phyloP scores from a whole-genome alignment of 2,888 invertebrate species.

The Lasiommata megera region DNA sequence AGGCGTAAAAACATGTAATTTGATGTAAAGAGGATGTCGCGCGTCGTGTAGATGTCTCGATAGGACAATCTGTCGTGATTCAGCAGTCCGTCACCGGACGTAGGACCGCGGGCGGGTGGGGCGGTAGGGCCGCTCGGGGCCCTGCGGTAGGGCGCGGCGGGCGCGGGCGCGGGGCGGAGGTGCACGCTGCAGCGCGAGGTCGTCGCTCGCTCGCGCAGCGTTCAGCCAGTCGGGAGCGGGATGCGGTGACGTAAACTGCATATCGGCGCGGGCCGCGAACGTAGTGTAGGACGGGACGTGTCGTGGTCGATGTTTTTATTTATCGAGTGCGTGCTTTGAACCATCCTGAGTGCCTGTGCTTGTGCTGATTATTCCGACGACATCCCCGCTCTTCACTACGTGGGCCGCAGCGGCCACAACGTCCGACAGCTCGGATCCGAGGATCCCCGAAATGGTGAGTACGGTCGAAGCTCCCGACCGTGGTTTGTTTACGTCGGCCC shows the following conservation, averaged over 20 bases:
- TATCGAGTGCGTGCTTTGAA: constrained; percentile 61
- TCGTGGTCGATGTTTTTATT: constrained; percentile 56
- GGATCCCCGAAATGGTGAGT: constrained; percentile 79
- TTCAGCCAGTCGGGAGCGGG: constrained; percentile 78
- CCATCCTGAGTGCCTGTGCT: constrained; percentile 63
- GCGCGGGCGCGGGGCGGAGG: constrained; percentile 53
- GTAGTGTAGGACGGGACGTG: constrained; percentile 79
- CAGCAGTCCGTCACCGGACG: constrained; percentile 63
- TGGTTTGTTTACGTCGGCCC: constrained; percentile 78
- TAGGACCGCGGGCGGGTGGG: constrained; percentile 53
- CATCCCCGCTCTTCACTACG: constrained; percentile 76
- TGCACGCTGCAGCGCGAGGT: constrained; percentile 79
- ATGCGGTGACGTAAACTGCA: constrained; percentile 82
- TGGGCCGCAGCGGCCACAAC: constrained; percentile 59
- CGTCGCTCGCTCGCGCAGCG: constrained; percentile 72
- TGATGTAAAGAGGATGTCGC: constrained; percentile 34
- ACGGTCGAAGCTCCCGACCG: constrained; percentile 77
- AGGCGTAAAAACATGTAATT: constrained; percentile 25
- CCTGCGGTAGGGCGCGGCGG: constrained; percentile 53
- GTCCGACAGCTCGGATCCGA: constrained; percentile 49
- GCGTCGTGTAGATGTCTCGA: constrained; percentile 37
- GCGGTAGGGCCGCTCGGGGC: constrained; percentile 47
- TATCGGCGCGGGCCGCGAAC: constrained; percentile 73
- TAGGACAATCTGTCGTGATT: constrained; percentile 49
- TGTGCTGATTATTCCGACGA: constrained; percentile 58